phyloP scores from a whole-genome alignment of 2,888 invertebrate genomes.

The Philereme transversata region DNA sequence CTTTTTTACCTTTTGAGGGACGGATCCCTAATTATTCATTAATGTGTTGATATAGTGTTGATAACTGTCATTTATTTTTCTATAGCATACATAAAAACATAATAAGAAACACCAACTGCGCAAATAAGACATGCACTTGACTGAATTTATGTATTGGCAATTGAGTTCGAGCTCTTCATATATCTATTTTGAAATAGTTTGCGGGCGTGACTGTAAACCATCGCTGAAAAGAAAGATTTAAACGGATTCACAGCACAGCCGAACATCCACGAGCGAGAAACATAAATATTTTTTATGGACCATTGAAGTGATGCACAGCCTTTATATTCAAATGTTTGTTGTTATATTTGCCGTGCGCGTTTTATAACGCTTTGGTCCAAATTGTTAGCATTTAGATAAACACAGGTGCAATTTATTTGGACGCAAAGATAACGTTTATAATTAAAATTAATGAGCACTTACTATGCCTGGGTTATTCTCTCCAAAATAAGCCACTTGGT shows the following conservation, averaged over 20 bases:
- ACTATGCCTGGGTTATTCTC: conserved; percentile 79
- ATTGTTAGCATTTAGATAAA: conserved; percentile 53
- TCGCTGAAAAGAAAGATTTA: conserved; percentile 71
- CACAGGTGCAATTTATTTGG: conserved; percentile 44
- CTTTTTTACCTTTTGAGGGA: too few species aligned
- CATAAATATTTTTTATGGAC: conserved; percentile 83
- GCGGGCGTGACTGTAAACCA: conserved; percentile 51
- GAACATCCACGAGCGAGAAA: conserved; percentile 72
- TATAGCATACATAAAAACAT: too few species aligned
- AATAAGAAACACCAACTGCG: too few species aligned
- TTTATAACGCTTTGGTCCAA: conserved; percentile 58
- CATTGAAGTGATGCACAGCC: conserved; percentile 82
- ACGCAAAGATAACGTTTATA: conserved; percentile 21
- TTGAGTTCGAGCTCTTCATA: conserved; percentile 30
- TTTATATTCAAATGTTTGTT: conserved; percentile 82
- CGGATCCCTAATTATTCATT: too few species aligned
- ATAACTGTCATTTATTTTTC: too few species aligned
- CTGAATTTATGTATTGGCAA: conserved; percentile 18
- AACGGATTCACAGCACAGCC: conserved; percentile 69
- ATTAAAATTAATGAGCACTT: conserved; percentile 57
- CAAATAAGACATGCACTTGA: too few species aligned
- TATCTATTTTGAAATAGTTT: conserved; percentile 49
- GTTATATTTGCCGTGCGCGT: conserved; percentile 67
- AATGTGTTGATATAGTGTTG: too few species aligned
- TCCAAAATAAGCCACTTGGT: conserved; percentile 93